Evolutionary conservation across 2,797 vertebrate genomes (phyloP).

Genomic region (Mus spretus): DNA sequence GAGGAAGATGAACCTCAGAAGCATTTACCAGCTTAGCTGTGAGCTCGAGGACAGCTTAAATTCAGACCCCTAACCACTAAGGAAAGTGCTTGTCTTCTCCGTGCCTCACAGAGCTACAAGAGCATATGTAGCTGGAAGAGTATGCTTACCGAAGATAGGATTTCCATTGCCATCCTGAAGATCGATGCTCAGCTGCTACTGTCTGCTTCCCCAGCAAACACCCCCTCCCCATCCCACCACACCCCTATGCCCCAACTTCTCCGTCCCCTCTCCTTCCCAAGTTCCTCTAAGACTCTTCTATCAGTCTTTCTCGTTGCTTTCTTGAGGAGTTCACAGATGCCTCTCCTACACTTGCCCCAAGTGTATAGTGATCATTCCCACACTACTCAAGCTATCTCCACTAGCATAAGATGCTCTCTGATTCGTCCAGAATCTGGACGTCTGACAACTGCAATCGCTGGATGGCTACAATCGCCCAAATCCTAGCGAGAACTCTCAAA

Average conservation of each 20-base stretch:
- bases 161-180: not conserved
- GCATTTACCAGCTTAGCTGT: conserved; percentile 5
- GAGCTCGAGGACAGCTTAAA: not conserved
- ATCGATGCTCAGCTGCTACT: not conserved
- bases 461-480: not conserved
- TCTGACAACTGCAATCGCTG: not conserved
- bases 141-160: accelerated
- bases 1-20: conserved; percentile 47
- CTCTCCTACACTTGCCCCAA: not conserved
- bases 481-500: not conserved
- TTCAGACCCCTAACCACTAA: not conserved
- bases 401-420: not conserved
- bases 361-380: not conserved
- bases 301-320: no score
- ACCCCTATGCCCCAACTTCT: accelerated
- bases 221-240: accelerated
- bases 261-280: not conserved
- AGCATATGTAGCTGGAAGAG: not conserved
- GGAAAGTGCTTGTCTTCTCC: not conserved
- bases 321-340: not conserved
- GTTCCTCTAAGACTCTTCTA: not conserved
- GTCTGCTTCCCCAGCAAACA: no score
- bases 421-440: conserved; percentile 42
- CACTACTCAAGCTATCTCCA: not conserved
- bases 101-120: not conserved